These are phyloP conservation scores for Paralichthys olivaceus DNA, from an alignment of 2,113 vertebrate genomes.

Conservation along the genomic window DNA sequence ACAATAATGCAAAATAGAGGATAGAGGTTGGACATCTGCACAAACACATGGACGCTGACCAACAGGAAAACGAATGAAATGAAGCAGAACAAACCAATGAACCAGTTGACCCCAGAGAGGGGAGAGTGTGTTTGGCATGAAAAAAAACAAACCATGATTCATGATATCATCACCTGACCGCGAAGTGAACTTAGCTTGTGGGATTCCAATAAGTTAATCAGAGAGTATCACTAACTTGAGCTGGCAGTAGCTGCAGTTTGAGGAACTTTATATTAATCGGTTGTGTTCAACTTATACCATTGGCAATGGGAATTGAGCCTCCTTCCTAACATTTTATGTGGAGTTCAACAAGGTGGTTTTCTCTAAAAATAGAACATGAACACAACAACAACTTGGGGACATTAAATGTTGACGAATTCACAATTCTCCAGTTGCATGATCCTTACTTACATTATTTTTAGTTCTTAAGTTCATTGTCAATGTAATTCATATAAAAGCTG, in stretches of 20 bases:
- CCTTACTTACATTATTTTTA: no score
- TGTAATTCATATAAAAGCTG: no score
- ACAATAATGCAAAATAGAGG: background rate
- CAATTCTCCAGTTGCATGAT: no score
- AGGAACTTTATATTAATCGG: background rate
- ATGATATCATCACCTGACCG: background rate
- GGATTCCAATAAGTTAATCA: background rate
- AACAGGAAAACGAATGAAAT: slow-evolving; percentile 3
- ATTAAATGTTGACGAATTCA: background rate
- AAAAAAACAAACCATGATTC: background rate
- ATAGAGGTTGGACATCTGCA: background rate
- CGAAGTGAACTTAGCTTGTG: slow-evolving; percentile 36
- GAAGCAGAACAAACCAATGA: slow-evolving; percentile 16
- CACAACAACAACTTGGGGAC: no score
- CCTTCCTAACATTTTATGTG: background rate
- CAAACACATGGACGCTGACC: background rate
- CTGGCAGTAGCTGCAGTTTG: no score
- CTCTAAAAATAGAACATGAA: no score
- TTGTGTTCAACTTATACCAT: no score
- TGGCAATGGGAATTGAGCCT: no score
- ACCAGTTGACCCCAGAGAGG: slow-evolving; percentile 18
- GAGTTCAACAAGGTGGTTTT: background rate
- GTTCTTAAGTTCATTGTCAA: no score
- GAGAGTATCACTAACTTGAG: no score
- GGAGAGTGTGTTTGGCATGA: background rate